Conservation (phyloP, 2,797 vertebrate species). For the Rhabdomys pumilio region DNA sequence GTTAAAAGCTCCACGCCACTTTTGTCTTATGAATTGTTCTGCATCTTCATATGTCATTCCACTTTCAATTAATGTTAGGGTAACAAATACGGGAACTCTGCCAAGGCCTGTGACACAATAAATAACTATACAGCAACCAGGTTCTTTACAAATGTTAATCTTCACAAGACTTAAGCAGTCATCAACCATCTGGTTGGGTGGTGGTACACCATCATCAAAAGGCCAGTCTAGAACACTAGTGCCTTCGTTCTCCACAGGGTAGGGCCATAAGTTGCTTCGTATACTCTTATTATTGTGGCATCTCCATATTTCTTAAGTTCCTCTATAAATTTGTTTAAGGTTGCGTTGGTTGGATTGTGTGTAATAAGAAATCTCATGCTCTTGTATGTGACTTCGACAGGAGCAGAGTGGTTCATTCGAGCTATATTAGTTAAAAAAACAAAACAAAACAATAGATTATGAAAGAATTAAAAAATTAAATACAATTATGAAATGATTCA, state of each 20-base stretch:
- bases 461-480: conserved; percentile 86
- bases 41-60: neutral
- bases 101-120: no score
- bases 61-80: no score
- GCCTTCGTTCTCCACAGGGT: conserved; percentile 97
- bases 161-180: neutral
- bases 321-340: conserved; percentile 90
- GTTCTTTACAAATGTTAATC: neutral
- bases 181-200: neutral
- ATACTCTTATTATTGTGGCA: conserved; percentile 97
- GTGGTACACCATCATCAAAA: conserved; percentile 48
- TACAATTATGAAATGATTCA: conserved; percentile 85
- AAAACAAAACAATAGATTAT: conserved; percentile 86
- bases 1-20: neutral
- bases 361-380: conserved; percentile 99
- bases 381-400: conserved; percentile 99
- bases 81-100: no score
- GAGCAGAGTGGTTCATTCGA: conserved; percentile 99
- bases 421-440: conserved; percentile 90
- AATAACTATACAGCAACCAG: neutral
- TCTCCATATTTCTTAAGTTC: conserved; percentile 97
- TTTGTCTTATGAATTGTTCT: neutral
- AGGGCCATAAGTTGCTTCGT: conserved; percentile 98
- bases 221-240: conserved; percentile 95
- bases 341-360: conserved; percentile 99